Base-by-base conservation (phyloP, 2,888 invertebrate genomes). In the Rhingia rostrata region DNA sequence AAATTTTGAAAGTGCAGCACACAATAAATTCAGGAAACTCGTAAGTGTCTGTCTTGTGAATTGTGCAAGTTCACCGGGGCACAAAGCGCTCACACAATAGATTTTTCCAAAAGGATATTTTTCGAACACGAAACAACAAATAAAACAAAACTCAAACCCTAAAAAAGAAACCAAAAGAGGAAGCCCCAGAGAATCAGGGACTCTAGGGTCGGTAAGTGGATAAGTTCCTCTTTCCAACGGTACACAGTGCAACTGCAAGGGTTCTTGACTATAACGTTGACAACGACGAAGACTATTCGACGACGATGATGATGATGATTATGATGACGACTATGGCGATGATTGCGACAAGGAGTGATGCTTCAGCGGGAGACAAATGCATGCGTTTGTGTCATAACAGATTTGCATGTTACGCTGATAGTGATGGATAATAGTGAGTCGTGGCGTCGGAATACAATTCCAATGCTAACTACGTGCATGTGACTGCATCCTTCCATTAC, bases 371-470 rank as follows among this genome's bases (percentile, higher is more conserved):
- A 79, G 69, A 79, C 67, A 84, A 79, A 79, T 79, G 79, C 73
- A 83, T 64, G 64, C 73, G 66, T 56, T 83, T 67, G 72, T 63
- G 73, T 83, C 78, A 79, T 73, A 83, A 78, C 73, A 73, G 67
- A 78, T 77, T 77, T 75, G 51, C 64, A 64, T 78, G 51, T 60
- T 69, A 64, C 63, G 43, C 22, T 79, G 78, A 80, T 73, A 63
- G 63, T 74, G 64, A 77, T 70, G 33, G 61, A 69, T 61, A 72
- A 47, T 37, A 49, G 58, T 64, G 9, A 49, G 73, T 60, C 60
- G 41, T 43, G 47, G 73, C 37, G 47, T 70, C 39, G 32, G 58
- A 14, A 37, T 41, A 47, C 63, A 56, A 63, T 63, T 53, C 32
- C 61, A 51, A 61, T 14, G 12, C 22, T 9, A 49, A 14, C 22